phyloP scores from a whole-genome alignment of 53 echinoderm and acorn worm genomes.

The Actinopyga echinites region DNA sequence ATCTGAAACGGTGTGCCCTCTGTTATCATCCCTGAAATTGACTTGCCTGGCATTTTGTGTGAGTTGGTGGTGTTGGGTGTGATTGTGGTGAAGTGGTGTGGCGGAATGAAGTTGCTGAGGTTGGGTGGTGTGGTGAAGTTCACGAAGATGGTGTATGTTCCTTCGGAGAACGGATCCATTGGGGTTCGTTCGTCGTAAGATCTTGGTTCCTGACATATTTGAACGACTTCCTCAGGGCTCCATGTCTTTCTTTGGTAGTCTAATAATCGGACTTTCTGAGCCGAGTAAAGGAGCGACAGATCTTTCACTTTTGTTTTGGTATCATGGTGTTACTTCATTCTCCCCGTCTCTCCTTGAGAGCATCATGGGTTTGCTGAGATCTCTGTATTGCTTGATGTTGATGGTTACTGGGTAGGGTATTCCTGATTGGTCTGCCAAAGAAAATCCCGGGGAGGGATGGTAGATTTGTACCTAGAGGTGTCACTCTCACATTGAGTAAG shows the following conservation, averaged over 20 bases:
- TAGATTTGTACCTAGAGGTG: constrained; percentile 58
- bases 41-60: too few relatives aligned
- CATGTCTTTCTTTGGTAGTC: constrained; percentile 55
- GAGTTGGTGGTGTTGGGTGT: not conserved
- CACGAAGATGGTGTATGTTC: constrained; percentile 63
- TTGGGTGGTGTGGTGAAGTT: not conserved
- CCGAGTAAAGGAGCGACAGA: constrained; percentile 54
- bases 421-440: constrained; percentile 52
- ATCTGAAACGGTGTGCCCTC: too few relatives aligned
- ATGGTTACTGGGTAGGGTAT: constrained; percentile 57
- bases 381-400: not conserved
- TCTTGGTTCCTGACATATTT: too few relatives aligned
- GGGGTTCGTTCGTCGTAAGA: constrained; percentile 63
- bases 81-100: not conserved
- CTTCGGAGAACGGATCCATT: constrained; percentile 57
- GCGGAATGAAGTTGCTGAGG: not conserved
- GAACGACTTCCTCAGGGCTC: constrained; percentile 57
- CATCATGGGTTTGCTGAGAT: constrained; percentile 4
- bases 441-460: constrained; percentile 66
- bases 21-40: too few relatives aligned
- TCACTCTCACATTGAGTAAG: constrained; percentile 53
- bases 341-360: constrained; percentile 9
- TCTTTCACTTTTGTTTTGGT: not conserved
- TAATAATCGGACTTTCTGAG: constrained; percentile 58
- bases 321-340: constrained; percentile 57